phyloP scores from a whole-genome alignment of 2,888 invertebrate genomes.

The Anorthoa munda region DNA sequence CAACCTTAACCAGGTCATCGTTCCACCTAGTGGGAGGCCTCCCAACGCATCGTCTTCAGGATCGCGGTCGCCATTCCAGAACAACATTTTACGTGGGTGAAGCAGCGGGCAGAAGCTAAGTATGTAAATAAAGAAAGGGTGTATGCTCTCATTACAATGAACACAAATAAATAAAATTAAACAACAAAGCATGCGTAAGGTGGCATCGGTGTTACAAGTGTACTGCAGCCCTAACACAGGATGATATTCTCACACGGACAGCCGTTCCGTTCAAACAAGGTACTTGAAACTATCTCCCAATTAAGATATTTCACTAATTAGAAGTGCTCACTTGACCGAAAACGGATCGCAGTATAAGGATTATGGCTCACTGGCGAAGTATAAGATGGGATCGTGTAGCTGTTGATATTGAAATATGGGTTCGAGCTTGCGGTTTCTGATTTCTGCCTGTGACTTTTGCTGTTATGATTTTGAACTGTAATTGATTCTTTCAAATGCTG shows the following conservation, averaged over 20 bases:
- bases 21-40: no score
- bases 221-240: not conserved
- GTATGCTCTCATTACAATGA: not conserved
- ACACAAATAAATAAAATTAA: not conserved
- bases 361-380: conserved; percentile 38
- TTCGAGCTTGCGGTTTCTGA: conserved; percentile 2
- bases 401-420: conserved; percentile 5
- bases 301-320: conserved; percentile 82
- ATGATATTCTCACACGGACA: conserved; percentile 45
- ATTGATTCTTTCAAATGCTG: no score
- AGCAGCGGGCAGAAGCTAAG: no score
- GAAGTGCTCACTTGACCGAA: conserved; percentile 78
- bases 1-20: no score
- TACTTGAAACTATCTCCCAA: conserved; percentile 74
- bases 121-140: no score
- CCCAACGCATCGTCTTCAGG: no score
- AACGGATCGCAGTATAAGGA: conserved; percentile 60
- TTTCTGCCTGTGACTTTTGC: not conserved
- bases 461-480: not conserved
- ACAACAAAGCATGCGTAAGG: not conserved
- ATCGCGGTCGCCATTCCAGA: no score
- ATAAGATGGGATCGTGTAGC: not conserved
- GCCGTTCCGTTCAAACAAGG: conserved; percentile 34
- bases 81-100: no score
- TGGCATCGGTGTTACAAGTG: not conserved